Evolutionary conservation across 2,888 invertebrate genomes (phyloP).

Genomic region (Tipula vernalis): DNA sequence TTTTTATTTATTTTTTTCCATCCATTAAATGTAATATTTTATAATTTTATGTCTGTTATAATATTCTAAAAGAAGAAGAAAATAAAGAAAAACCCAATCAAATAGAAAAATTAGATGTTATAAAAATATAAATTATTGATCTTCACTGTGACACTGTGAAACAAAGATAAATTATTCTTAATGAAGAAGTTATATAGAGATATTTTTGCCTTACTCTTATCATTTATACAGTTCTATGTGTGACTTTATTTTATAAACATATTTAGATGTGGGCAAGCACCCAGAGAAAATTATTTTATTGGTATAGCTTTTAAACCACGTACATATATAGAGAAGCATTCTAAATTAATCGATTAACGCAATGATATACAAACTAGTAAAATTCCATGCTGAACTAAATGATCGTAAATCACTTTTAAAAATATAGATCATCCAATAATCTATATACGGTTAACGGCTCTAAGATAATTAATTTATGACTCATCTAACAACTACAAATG

Average conservation of each 20-base stretch:
- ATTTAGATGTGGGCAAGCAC: neutral
- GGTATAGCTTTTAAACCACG: neutral
- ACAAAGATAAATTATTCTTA: conserved; percentile 4
- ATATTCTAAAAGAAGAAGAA: neutral
- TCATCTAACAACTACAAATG: neutral
- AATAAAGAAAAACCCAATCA: neutral
- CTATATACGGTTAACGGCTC: neutral
- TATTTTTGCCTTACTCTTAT: neutral
- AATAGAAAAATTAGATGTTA: conserved; percentile 4
- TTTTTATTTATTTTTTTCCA: neutral
- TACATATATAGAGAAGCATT: neutral
- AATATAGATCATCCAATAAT: neutral
- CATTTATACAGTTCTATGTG: neutral
- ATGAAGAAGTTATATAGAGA: neutral
- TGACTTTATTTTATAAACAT: neutral
- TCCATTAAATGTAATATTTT: neutral
- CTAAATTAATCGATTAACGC: neutral
- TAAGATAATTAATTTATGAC: neutral
- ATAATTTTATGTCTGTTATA: neutral
- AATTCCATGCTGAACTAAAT: neutral
- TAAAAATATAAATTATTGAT: conserved; percentile 4
- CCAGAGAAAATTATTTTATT: neutral
- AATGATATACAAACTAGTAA: neutral
- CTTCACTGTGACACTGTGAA: neutral
- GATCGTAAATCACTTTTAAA: neutral